phyloP scores from a whole-genome alignment of 2,797 vertebrate species.

The Lerista edwardsae region DNA sequence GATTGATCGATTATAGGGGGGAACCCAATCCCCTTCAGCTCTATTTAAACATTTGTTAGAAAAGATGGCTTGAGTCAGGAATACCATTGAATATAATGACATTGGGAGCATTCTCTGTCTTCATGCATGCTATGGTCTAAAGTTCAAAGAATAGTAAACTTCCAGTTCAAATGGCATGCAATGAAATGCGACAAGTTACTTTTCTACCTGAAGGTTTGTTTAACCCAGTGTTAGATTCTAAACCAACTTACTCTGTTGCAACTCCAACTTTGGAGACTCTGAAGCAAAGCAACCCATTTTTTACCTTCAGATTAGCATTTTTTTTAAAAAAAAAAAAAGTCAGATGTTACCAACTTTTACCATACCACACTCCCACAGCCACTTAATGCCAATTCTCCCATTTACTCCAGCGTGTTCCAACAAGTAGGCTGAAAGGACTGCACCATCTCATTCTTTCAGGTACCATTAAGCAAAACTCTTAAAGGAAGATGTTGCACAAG shows the following conservation, averaged over 20 bases:
- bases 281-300: slow-evolving; percentile 5
- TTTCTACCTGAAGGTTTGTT: slow-evolving; percentile 24
- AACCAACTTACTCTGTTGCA: background rate
- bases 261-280: background rate
- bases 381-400: no score
- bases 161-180: slow-evolving; percentile 4
- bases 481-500: background rate
- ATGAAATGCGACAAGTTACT: background rate
- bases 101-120: background rate
- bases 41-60: background rate
- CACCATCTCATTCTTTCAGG: no score
- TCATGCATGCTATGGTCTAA: background rate
- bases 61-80: background rate
- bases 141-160: slow-evolving; percentile 1
- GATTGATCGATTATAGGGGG: no score
- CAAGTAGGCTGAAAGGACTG: background rate
- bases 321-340: no score
- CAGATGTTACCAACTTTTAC: background rate
- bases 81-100: fast-evolving
- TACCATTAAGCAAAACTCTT: background rate
- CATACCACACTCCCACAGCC: background rate
- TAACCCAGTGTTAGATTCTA: background rate
- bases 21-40: background rate
- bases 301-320: background rate
- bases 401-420: background rate